Evolutionary conservation across 2,797 vertebrate genomes (phyloP).

Genomic region (Falco berigora): DNA sequence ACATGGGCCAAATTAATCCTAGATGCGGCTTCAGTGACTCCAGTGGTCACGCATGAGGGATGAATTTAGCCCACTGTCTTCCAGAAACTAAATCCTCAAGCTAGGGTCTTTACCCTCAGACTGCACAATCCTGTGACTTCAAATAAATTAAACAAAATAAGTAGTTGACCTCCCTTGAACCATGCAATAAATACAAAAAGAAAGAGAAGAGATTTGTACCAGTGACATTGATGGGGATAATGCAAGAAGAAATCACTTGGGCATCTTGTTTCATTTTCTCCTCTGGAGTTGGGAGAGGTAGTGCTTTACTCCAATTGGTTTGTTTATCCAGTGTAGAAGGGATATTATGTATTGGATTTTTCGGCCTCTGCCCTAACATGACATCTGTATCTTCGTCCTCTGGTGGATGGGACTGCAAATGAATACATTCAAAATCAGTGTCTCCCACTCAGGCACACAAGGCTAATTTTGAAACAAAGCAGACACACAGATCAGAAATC

Average conservation of each 20-base stretch:
- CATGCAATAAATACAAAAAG: slow-evolving; percentile 63
- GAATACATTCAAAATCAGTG: slow-evolving; percentile 68
- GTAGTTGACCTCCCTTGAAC: slow-evolving; percentile 51
- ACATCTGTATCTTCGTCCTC: slow-evolving; percentile 87
- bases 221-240: slow-evolving; percentile 98
- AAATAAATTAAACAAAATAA: slow-evolving; percentile 53
- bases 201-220: slow-evolving; percentile 81
- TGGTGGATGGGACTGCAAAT: slow-evolving; percentile 85
- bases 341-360: slow-evolving; percentile 91
- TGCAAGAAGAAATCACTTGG: slow-evolving; percentile 91
- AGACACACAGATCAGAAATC: slow-evolving; percentile 50
- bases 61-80: slow-evolving; percentile 38
- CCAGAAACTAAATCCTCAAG: slow-evolving; percentile 15
- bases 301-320: slow-evolving; percentile 95
- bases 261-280: slow-evolving; percentile 95
- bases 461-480: slow-evolving; percentile 41
- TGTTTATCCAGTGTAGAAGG: slow-evolving; percentile 98
- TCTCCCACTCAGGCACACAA: slow-evolving; percentile 11
- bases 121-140: slow-evolving; percentile 1
- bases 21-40: not conserved
- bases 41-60: not conserved
- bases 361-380: slow-evolving; percentile 90
- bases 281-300: slow-evolving; percentile 96
- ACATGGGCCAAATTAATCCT: slow-evolving; percentile 38
- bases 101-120: not conserved